phyloP scores from a whole-genome alignment of 2,797 vertebrate species.

The Peromyscus aztecus region DNA sequence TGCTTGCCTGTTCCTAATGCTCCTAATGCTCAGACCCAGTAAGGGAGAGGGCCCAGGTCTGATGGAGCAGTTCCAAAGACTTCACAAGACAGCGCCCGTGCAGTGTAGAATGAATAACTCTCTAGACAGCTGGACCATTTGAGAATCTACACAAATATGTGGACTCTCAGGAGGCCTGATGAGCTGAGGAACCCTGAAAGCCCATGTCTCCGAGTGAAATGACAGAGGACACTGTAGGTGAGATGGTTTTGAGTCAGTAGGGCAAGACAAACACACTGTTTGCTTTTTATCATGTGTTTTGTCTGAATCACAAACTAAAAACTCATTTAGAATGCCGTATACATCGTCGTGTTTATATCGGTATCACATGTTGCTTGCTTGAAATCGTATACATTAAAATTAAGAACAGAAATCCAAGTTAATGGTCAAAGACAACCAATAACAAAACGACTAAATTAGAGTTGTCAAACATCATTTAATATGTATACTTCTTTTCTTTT shows the following conservation, averaged over 20 bases:
- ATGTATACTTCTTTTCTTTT: conserved; percentile 90
- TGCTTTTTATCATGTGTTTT: conserved; percentile 88
- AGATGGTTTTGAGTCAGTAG: conserved; percentile 71
- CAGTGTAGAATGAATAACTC: conserved; percentile 56
- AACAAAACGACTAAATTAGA: conserved; percentile 95
- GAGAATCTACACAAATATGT: conserved; percentile 31
- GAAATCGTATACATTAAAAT: conserved; percentile 89
- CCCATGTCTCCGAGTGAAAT: conserved; percentile 43
- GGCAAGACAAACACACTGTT: conserved; percentile 80
- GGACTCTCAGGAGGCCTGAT: conserved; percentile 8
- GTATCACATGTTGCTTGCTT: conserved; percentile 90
- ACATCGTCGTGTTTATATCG: conserved; percentile 90
- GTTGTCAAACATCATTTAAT: conserved; percentile 99
- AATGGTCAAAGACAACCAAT: conserved; percentile 97
- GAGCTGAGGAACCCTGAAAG: not conserved
- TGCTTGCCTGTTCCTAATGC: not conserved
- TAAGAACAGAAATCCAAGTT: conserved; percentile 93
- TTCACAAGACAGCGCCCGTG: conserved; percentile 31
- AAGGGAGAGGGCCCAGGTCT: not conserved
- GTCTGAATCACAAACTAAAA: conserved; percentile 88
- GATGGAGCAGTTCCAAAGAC: conserved; percentile 34
- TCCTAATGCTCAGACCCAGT: not conserved
- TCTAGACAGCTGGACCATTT: conserved; percentile 45
- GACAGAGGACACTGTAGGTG: conserved; percentile 65
- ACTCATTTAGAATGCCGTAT: conserved; percentile 90